A percentile compares a stretch with the other conserved stretches of the same genome.
Conservation (phyloP, 2,888 invertebrate genomes). For the Eristalis tenax region DNA sequence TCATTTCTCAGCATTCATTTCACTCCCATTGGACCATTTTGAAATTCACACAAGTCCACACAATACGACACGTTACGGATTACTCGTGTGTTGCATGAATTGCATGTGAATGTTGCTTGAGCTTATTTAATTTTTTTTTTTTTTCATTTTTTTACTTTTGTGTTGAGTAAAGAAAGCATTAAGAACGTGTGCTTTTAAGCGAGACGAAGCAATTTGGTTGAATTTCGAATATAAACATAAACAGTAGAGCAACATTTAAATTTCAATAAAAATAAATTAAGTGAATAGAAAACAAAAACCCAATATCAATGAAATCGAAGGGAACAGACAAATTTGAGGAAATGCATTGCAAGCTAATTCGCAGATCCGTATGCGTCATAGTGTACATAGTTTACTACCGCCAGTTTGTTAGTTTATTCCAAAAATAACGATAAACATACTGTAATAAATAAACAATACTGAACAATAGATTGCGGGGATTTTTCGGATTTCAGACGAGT, state of each 20-base stretch:
- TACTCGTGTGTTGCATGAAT: no score
- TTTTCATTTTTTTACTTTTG: neutral
- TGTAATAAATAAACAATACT: no score
- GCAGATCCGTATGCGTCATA: neutral
- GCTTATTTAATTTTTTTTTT: neutral
- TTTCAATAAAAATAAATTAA: conserved; percentile 15
- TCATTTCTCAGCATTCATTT: no score
- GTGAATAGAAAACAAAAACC: neutral
- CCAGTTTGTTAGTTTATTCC: neutral
- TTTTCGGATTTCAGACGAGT: no score
- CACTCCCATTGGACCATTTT: no score
- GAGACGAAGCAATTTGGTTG: no score
- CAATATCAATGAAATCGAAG: neutral
- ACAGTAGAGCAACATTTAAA: neutral
- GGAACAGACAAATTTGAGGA: neutral
- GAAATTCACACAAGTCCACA: no score
- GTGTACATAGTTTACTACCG: conserved; percentile 21
- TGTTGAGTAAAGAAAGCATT: neutral
- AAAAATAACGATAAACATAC: neutral
- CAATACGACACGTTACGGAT: no score
- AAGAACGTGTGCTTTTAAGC: conserved; percentile 1
- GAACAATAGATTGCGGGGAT: no score
- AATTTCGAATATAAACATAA: no score
- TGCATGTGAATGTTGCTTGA: neutral
- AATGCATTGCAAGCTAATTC: conserved; percentile 24